phyloP scores from a whole-genome alignment of 2,113 vertebrate genomes.

The Recurvirostra avosetta region DNA sequence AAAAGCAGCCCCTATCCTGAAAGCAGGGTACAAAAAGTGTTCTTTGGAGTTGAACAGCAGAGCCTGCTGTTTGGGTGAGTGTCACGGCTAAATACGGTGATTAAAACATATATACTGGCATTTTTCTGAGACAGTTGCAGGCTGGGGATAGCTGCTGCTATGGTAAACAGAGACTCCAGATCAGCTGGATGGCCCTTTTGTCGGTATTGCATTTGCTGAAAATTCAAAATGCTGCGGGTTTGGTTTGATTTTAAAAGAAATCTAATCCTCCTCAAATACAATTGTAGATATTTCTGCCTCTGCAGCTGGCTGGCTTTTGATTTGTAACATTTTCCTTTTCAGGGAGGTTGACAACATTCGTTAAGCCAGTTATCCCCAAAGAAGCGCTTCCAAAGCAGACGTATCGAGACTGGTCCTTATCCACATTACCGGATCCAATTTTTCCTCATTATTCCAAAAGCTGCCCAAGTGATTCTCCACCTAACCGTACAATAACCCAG shows the following conservation, averaged over 20 bases:
- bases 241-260: not conserved
- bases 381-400: not conserved
- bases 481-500: not conserved
- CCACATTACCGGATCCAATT: not conserved
- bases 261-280: not conserved
- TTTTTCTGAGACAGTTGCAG: not conserved
- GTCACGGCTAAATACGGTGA: not conserved
- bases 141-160: not conserved
- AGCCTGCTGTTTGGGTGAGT: conserved; percentile 24
- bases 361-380: not conserved
- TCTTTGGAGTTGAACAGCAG: not conserved
- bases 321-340: not conserved
- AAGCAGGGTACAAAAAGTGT: not conserved
- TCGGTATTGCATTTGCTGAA: not conserved
- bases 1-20: not conserved
- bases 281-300: not conserved
- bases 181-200: not conserved
- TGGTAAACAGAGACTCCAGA: not conserved
- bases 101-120: not conserved
- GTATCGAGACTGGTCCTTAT: not conserved
- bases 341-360: not conserved
- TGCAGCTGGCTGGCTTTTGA: not conserved
- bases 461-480: not conserved
- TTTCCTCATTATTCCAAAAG: not conserved
- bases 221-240: not conserved